Percentiles rank a stretch among this genome's conserved stretches.
phyloP scores from a whole-genome alignment of 2,888 invertebrate species.

The Drosophila differens region DNA sequence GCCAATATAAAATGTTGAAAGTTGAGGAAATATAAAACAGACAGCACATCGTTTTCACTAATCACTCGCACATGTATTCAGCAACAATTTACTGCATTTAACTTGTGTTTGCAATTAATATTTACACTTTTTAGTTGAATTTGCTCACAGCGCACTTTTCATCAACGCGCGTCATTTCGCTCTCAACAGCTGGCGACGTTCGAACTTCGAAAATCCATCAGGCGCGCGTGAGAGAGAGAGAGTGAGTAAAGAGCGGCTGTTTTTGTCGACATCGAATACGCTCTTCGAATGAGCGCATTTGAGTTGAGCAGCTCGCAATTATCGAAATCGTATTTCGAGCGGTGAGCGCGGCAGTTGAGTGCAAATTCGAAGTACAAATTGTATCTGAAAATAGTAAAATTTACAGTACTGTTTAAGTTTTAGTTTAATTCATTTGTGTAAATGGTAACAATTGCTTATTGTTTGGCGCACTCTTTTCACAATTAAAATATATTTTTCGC shows the following conservation, averaged over 20 bases:
- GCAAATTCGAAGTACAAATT: background rate
- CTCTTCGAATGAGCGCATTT: background rate
- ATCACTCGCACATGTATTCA: background rate
- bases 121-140: slow-evolving; percentile 4
- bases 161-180: slow-evolving; percentile 39
- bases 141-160: slow-evolving; percentile 57
- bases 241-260: slow-evolving; percentile 7
- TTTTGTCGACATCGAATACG: slow-evolving; percentile 2
- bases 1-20: too few relatives aligned
- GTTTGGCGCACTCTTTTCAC: too few relatives aligned
- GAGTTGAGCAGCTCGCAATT: background rate
- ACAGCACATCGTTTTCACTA: background rate
- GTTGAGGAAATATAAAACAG: background rate
- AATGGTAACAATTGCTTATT: background rate
- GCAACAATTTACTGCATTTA: background rate
- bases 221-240: slow-evolving; percentile 5
- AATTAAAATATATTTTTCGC: background rate
- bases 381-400: background rate
- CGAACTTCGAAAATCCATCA: slow-evolving; percentile 48
- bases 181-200: slow-evolving; percentile 44
- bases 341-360: background rate
- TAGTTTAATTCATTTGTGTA: background rate
- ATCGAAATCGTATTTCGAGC: background rate
- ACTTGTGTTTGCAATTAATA: background rate
- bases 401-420: background rate